Conservation (phyloP, 1,140 invertebrate genomes). For the Mycetomoellerius zeteki region DNA sequence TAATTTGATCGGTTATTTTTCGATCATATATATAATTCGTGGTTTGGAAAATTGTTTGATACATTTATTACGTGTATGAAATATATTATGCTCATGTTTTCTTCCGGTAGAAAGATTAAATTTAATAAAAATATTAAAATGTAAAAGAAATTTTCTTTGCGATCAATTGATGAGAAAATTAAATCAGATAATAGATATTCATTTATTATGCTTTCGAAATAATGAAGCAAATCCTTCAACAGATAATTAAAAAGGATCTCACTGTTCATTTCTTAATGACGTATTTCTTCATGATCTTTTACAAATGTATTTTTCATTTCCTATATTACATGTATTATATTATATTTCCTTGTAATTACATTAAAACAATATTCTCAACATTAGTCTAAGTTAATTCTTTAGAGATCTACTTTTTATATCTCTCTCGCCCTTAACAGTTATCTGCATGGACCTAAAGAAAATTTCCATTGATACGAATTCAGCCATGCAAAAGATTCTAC, state of each 20-base stretch:
- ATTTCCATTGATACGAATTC: not conserved
- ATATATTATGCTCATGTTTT: not conserved
- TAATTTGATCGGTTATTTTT: not conserved
- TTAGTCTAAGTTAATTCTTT: not conserved
- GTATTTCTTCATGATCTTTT: not conserved
- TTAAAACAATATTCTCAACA: conserved; percentile 4
- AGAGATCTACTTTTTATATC: conserved; percentile 5
- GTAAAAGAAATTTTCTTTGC: not conserved
- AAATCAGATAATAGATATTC: not conserved
- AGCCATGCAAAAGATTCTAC: not conserved
- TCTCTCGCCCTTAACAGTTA: conserved; percentile 21
- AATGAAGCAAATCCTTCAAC: not conserved
- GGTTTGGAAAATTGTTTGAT: not conserved
- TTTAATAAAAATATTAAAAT: not conserved
- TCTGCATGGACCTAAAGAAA: not conserved
- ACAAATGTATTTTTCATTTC: not conserved
- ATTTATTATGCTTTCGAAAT: not conserved
- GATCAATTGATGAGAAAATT: not conserved
- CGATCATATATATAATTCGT: not conserved
- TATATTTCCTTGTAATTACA: not conserved
- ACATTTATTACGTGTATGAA: not conserved
- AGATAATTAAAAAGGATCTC: not conserved
- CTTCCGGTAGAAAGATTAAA: not conserved
- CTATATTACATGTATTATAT: not conserved
- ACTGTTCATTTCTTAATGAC: conserved; percentile 13